Evolutionary conservation across 2,797 vertebrate genomes (phyloP), one percentile per base, ranked within the genome.

Genomic region (Astyanax mexicanus): DNA sequence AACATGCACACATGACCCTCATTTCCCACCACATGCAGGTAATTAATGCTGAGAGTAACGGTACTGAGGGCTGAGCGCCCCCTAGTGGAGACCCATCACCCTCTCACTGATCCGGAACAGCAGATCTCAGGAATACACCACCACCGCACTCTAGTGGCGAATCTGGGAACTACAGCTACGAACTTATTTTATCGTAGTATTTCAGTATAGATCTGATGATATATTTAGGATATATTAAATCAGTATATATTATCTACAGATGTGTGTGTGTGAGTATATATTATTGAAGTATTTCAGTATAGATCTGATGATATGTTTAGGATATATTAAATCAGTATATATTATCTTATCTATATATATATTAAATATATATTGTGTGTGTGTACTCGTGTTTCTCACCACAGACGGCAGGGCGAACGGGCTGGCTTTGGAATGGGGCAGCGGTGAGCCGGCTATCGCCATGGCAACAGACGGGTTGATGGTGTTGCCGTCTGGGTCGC

Each of bases 391-490:
- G 19, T 64, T 79, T 93, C 96, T 95, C 86, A 98, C 96, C 81
- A 91, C 75, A 6, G 93, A 85, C 0, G 95, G 92, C 68, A 94
- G 86, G 23, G 91, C 86, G 61, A 95, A 94, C 19, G 91, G 68
- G 84, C 88, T 93, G 74, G 86, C 80, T 87, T 95, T 95, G 83
- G 92, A 88, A 52, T 94, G 92, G 0, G 94, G 93, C 76, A 97
- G 81, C 17, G 96, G 95, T 13, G 95, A 96, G 74, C 96, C 96
- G 0, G 96, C 96, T 0, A 98, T 98, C 10, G 96, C 96, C 95
- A 97, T 96, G 85, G 96, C 96, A 79, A 98, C 93, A 27, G 95
- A 95, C 75, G 94, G 95, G 89, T 89, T 96, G 88, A 98, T 98
- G 83, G 91, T 94, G 79, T 91, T 85, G 40, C 86, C 80, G 62